Evolutionary conservation across 1,140 invertebrate species (phyloP).

Genomic region (Apis florea): DNA sequence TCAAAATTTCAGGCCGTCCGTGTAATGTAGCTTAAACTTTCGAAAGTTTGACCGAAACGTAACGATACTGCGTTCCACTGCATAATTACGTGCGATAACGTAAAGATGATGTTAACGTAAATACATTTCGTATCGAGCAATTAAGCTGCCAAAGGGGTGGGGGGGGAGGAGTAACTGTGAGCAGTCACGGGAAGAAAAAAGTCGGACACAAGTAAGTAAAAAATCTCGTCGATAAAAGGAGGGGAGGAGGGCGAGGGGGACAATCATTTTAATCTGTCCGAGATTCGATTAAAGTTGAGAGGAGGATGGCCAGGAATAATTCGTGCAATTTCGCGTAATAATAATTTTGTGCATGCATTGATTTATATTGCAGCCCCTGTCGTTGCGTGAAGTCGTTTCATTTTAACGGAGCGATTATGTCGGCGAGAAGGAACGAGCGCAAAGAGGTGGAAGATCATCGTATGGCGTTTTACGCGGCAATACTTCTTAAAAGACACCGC

Average conservation of each 20-base stretch:
- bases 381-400: slow-evolving; percentile 61
- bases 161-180: too few species aligned
- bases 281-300: slow-evolving; percentile 18
- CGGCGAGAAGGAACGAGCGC: slow-evolving; percentile 2
- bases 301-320: neutral
- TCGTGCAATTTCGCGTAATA: neutral
- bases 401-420: slow-evolving; percentile 22
- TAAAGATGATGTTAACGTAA: neutral
- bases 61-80: neutral
- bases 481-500: neutral
- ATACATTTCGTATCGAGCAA: neutral
- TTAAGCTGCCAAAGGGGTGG: too few species aligned
- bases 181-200: neutral
- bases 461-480: slow-evolving; percentile 19
- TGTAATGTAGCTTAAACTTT: neutral
- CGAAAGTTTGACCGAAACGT: neutral
- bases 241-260: neutral
- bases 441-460: neutral
- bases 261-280: neutral
- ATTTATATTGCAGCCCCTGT: slow-evolving; percentile 69
- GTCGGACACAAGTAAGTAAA: neutral
- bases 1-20: neutral
- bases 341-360: slow-evolving; percentile 38
- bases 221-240: neutral
- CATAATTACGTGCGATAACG: slow-evolving; percentile 12